Evolutionary conservation across 2,797 vertebrate species (phyloP), one percentile per base, ranked within the genome.

Genomic region (Delichon dasypus): DNA sequence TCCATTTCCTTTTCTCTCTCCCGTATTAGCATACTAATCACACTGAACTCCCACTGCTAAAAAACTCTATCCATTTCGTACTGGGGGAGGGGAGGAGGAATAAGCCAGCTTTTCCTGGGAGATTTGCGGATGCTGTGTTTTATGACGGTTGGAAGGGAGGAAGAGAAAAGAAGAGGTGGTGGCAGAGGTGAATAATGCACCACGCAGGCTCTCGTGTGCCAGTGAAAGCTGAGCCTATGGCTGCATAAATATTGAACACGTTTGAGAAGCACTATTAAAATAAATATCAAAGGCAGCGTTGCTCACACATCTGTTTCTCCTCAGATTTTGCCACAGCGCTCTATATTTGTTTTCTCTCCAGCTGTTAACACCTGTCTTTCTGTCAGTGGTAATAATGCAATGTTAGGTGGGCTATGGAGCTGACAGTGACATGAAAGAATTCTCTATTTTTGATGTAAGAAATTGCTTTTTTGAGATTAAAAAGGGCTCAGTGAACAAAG

Each of bases 341-440:
- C 86, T 87, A 30, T 73, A 29, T 94, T 95, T 95, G 91, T 95
- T 95, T 95, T 94, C 90, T 96, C 89, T 96, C 95, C 96, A 96
- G 96, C 96, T 97, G 96, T 97, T 97, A 97, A 95, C 94, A 96
- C 96, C 96, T 95, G 96, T 95, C 89, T 93, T 95, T 94, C 94
- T 97, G 96, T 96, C 95, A 95, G 68, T 80, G 91, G 84, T 73
- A 94, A 94, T 97, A 94, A 96, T 16, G 48, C 89, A 73, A 2
- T 83, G 90, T 96, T 91, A 95, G 93, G 95, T 95, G 94, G 89
- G 91, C 88, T 89, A 17, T 0, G 0, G 79, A 91, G 54, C 42
- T 95, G 95, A 95, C 91, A 82, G 89, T 68, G 92, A 95, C 94
- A 95, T 96, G 90, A 96, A 97, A 97, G 93, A 83, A 85, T 88